These are phyloP conservation scores for Sycophila texana DNA, from an alignment of 2,888 invertebrate species.

Conservation along the genomic window DNA sequence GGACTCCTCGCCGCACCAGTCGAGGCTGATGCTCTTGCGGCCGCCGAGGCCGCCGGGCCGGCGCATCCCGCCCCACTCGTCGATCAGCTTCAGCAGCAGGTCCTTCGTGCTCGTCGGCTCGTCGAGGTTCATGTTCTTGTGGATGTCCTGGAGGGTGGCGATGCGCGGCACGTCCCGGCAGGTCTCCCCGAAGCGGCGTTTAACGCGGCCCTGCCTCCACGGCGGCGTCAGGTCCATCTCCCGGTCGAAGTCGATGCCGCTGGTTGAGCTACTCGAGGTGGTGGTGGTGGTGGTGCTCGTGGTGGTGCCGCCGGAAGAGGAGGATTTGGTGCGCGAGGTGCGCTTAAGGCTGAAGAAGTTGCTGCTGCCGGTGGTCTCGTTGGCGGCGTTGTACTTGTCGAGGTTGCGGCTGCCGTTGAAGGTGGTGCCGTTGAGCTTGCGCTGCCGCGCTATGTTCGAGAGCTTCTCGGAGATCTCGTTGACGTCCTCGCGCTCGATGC, in stretches of 20 bases:
- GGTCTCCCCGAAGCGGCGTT: conserved; percentile 70
- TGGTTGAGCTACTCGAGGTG: not conserved
- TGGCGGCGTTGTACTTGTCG: conserved; percentile 49
- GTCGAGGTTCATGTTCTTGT: conserved; percentile 70
- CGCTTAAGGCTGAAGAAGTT: conserved; percentile 28
- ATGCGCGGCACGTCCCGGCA: conserved; percentile 73
- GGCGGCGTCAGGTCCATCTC: conserved; percentile 71
- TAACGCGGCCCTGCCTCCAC: conserved; percentile 68
- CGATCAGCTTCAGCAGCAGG: conserved; percentile 83
- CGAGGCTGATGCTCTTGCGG: conserved; percentile 84
- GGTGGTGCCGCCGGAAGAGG: not conserved
- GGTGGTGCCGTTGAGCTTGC: conserved; percentile 71
- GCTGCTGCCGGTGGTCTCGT: conserved; percentile 4
- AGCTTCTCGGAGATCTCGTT: conserved; percentile 72
- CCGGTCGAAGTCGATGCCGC: not conserved
- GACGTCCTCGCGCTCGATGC: conserved; percentile 55
- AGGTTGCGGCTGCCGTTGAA: conserved; percentile 68
- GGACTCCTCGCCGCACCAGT: conserved; percentile 85
- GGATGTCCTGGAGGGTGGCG: conserved; percentile 68
- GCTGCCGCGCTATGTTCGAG: conserved; percentile 66
- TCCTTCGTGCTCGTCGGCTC: conserved; percentile 82
- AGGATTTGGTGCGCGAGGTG: not conserved
- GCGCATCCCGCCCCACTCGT: conserved; percentile 84
- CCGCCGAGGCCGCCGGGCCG: conserved; percentile 77
- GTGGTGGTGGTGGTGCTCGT: conserved; percentile 4